Base-by-base conservation (phyloP, 2,888 invertebrate genomes). In the Caenorhabditis sp. region DNA sequence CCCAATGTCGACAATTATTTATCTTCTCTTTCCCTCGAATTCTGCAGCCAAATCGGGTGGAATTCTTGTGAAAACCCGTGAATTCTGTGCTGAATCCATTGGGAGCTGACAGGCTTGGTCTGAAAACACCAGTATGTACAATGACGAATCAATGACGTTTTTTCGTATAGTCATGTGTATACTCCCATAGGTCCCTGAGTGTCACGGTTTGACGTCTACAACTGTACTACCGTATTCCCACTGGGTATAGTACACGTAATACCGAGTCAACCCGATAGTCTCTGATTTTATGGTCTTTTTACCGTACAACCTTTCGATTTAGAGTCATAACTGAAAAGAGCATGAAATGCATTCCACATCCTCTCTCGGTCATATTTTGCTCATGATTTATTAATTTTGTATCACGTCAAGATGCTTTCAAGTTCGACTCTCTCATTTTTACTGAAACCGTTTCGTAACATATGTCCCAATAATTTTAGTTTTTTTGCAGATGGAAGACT, bases 401-500 rank as follows among this genome's bases (percentile, higher is more conserved):
- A 65, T 65, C 37, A 74, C 74, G 72, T 58, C 50, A 65, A 74
- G 56, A 65, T 18, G 65, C 11, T 51, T 50, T 62, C 61, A 35
- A 40, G 40, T 40, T 35, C 40, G 28, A 65, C 51, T 61, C 67
- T 20, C 40, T 18, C 18, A 3, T 9, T 8, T 32, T 61, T 15
- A 37, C 56, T 40, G 2, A 13, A 8, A 40, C 11, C 40, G 2
- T 53, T 64, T 74, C 65, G 65, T 55, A 56, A 53, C 40, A 60
- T 53, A 40, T 62, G n/a, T 18, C 4, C 11, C 32, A 32, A n/a
- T n/a, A n/a, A n/a, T n/a, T n/a, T n/a, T n/a, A n/a, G 9, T 32
- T 28, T 69, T 69, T 40, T 64, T 77, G 50, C 77, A 77, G 68
- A 76, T 67, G 76, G 76, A 55, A 64, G 62, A 62, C 61, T 68